Conservation (phyloP, 2,888 invertebrate species). For the Azorinus chamasolen region DNA sequence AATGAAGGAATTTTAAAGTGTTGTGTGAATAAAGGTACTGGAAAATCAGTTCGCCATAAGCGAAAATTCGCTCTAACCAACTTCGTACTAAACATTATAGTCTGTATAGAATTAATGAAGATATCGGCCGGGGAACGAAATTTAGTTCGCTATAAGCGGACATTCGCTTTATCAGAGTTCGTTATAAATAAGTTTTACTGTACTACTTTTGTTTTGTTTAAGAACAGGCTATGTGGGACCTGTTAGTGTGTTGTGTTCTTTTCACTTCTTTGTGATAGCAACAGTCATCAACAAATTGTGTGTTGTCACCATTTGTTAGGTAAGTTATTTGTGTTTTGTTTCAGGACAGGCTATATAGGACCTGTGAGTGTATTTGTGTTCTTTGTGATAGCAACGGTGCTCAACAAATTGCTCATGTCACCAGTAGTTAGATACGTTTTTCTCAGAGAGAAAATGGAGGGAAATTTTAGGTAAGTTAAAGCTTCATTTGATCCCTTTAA, state of each 20-base stretch:
- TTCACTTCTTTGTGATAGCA: conserved; percentile 88
- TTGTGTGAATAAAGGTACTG: too few species aligned
- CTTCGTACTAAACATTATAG: too few species aligned
- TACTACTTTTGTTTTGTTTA: conserved; percentile 62
- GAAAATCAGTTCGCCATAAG: too few species aligned
- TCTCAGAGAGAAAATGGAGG: conserved; percentile 88
- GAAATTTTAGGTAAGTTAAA: conserved; percentile 87
- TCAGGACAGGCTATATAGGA: conserved; percentile 88
- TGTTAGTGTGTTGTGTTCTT: conserved; percentile 87
- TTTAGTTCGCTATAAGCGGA: too few species aligned
- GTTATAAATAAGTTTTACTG: too few species aligned
- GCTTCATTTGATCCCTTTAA: too few species aligned
- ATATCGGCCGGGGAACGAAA: too few species aligned
- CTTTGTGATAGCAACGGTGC: conserved; percentile 87
- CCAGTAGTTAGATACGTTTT: conserved; percentile 88
- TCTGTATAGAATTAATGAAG: too few species aligned
- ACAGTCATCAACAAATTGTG: conserved; percentile 88
- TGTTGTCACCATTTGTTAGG: conserved; percentile 88
- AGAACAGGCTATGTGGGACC: conserved; percentile 89
- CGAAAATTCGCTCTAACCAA: too few species aligned
- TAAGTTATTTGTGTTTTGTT: conserved; percentile 83
- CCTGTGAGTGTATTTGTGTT: conserved; percentile 88
- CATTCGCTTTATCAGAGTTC: too few species aligned
- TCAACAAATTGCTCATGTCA: conserved; percentile 88
- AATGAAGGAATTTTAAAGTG: too few species aligned